phyloP scores from a whole-genome alignment of 1,140 invertebrate species.

The Harlomillsia oculata region DNA sequence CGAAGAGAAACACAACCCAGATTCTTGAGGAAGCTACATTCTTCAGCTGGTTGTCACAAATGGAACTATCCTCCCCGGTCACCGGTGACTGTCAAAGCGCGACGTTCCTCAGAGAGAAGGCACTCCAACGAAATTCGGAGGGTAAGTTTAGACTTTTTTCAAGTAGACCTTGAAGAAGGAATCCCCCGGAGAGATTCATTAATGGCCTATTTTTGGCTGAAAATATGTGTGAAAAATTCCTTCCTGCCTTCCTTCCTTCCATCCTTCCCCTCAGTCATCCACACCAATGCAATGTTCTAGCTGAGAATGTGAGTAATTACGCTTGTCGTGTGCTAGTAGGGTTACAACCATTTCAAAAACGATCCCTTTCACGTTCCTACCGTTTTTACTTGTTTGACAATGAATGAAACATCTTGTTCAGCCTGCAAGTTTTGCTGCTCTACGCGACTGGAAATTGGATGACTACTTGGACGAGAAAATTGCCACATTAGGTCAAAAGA shows the following conservation, averaged over 20 bases:
- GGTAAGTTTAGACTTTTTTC: constrained; percentile 14
- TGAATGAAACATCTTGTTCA: constrained; percentile 16
- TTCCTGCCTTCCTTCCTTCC: background rate
- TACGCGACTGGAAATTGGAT: constrained; percentile 35
- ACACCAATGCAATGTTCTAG: background rate
- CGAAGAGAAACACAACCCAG: constrained; percentile 3
- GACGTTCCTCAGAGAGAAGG: background rate
- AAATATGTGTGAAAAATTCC: background rate
- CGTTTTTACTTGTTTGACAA: background rate
- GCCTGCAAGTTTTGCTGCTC: constrained; percentile 33
- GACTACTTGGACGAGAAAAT: constrained; percentile 33
- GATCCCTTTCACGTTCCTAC: background rate
- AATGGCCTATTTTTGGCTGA: constrained; percentile 9
- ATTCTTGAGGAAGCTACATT: constrained; percentile 23
- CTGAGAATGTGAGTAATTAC: background rate
- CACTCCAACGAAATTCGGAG: constrained; percentile 16
- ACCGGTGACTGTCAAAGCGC: constrained; percentile 3
- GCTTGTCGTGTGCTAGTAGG: background rate
- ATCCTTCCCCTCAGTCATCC: background rate
- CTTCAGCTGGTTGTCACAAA: constrained; percentile 22
- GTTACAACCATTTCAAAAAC: too few species aligned
- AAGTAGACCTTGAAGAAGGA: background rate
- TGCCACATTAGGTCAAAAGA: constrained; percentile 16
- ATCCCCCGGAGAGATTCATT: background rate
- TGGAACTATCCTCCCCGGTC: constrained; percentile 21